These are phyloP conservation scores for Calameuta pallipes DNA, from an alignment of 2,888 invertebrate species.

Conservation along the genomic window DNA sequence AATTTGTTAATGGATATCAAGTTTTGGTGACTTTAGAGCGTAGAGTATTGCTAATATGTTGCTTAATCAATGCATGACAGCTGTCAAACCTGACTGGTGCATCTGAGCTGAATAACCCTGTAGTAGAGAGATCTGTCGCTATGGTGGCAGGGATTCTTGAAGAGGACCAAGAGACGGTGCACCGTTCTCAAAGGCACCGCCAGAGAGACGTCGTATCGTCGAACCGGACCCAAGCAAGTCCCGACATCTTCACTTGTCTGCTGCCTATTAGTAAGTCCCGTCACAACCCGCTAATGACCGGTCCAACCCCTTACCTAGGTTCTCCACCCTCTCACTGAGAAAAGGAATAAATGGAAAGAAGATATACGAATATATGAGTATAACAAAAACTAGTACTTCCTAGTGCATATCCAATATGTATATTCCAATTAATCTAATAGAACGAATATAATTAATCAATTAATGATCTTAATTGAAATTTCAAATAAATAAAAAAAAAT, in stretches of 20 bases:
- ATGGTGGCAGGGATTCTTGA: constrained; percentile 39
- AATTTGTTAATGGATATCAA: neutral
- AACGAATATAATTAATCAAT: neutral
- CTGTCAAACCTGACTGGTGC: constrained; percentile 23
- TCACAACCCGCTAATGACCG: constrained; percentile 59
- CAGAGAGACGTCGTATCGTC: constrained; percentile 50
- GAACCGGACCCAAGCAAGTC: constrained; percentile 39
- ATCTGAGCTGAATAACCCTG: neutral
- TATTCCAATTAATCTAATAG: neutral
- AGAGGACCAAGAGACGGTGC: constrained; percentile 38
- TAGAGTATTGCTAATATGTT: neutral
- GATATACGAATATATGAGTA: neutral
- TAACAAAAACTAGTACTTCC: neutral
- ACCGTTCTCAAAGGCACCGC: constrained; percentile 60
- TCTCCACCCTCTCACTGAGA: constrained; percentile 1
- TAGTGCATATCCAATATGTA: neutral
- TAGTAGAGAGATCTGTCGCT: constrained; percentile 36
- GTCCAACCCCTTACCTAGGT: constrained; percentile 28
- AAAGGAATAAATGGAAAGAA: neutral
- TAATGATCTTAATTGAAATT: neutral
- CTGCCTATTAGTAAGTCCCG: constrained; percentile 59
- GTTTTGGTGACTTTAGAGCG: neutral
- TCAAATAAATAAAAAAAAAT: neutral
- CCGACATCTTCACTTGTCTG: constrained; percentile 58
- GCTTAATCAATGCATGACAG: constrained; percentile 20